Base-by-base conservation (phyloP, 2,888 invertebrate species). In the Molanna angustata region DNA sequence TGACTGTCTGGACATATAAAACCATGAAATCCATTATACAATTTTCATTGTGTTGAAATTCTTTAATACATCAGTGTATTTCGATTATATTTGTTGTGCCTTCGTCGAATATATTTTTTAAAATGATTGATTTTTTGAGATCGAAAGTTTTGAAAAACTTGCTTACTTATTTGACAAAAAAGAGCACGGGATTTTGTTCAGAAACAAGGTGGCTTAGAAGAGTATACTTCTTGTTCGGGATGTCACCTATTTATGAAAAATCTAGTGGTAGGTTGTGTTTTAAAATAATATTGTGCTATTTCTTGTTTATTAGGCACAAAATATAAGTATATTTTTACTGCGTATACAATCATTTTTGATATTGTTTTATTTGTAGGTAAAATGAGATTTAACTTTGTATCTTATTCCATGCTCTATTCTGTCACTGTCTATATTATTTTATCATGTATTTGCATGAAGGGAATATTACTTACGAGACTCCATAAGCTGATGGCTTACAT, bases 191-290 rank as follows among this genome's bases (percentile, higher is more conserved):
- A 16, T 56, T 52, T 32, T 49, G 41, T 21, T 19, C 35, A 13
- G 42, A 48, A 13, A 55, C 57, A 14, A 46, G 46, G 31, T 52
- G 52, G 54, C n/a, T 52, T 19, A 32, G 45, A 18, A 33, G 52
- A 17, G 35, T 21, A 16, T 31, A 41, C 43, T 32, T 55, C n/a
- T 2, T 49, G 4, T 37, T 54, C 33, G 57, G 54, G 37, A 49
- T 57, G 39, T 17, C 55, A 20, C 57, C 57, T 11, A 22, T 52
- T 9, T 33, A 32, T 16, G 6, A 14, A 16, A 16, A 17, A 9
- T 17, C 4, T 17, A 37, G 18, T 37, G 37, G 37, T 37, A 14
- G 13, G 11, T 33, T 33, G 11, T 33, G 11, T 33, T 14, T 3
- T 33, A 3, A 11, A 33, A 27, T 27, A 7, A 35, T 35, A 11